Base-by-base conservation (phyloP, 2,797 vertebrate genomes). In the Falco biarmicus region DNA sequence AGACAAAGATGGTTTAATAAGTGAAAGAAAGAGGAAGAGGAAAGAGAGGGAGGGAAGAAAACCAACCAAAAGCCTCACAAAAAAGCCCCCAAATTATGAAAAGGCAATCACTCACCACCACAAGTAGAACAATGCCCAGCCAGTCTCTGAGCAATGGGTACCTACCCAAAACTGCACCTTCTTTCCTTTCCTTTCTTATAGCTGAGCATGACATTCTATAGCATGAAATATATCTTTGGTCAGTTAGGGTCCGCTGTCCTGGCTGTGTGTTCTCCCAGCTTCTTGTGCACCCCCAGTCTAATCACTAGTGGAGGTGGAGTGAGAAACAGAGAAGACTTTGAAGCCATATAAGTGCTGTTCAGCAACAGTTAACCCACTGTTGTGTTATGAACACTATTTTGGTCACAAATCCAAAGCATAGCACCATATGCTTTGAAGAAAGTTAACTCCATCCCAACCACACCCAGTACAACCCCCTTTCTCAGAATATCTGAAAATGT, bases 61-160 rank as follows among this genome's bases (percentile, higher is more conserved):
- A 45, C 3, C 13, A 59, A 15, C 11, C 9, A 57, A 81, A 68
- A 21, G 0, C 0, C 0, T 4, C 17, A 21, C 4, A 34, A 54
- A 82, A 70, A 4, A 0, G 37, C 37, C 37, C 37, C 26, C 7
- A 47, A 70, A 22, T 32, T 2, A 34, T 54, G 11, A 11, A 37
- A 75, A 82, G 11, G 8, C 5, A 17, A 29, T 18, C 28, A n/a
- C 13, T 47, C 28, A 26, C 7, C 13, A 32, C 15, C 22, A 31
- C 9, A 69, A 60, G 10, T 0, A 51, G 13, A 8, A 11, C 12
- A 28, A 56, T 47, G 3, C 2, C 22, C 53, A 60, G 19, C 6
- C 17, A 39, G 11, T 15, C 9, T 50, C 39, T 9, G 6, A 61
- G 54, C 25, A 37, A 32, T 19, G 9, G 17, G 6, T 16, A 13